phyloP scores from a whole-genome alignment of 2,113 vertebrate genomes.

The Illadopsis cleaveri region DNA sequence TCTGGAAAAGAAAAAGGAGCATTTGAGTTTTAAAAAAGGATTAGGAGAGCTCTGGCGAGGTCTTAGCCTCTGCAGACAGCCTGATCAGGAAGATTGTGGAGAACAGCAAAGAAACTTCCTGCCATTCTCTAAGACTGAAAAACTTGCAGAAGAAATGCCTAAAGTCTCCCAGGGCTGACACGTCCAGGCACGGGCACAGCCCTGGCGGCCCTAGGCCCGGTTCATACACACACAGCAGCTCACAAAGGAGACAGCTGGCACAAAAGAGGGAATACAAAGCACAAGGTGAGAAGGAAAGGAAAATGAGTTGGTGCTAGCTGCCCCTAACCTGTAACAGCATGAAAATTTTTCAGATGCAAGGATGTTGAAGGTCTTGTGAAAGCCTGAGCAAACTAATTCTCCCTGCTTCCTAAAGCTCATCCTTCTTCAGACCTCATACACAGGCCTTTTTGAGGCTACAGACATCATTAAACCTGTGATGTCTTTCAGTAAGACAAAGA shows the following conservation, averaged over 20 bases:
- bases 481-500: neutral
- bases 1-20: neutral
- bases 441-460: neutral
- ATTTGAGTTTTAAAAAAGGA: neutral
- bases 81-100: neutral
- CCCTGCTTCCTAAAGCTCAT: neutral
- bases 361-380: neutral
- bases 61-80: neutral
- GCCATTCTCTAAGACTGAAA: neutral
- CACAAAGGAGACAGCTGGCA: neutral
- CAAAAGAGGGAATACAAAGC: neutral
- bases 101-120: neutral
- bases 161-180: neutral
- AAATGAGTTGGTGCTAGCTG: rapidly evolving
- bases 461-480: neutral
- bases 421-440: neutral
- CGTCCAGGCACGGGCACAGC: neutral
- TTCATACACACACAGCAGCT: neutral
- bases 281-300: neutral
- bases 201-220: neutral
- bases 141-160: neutral
- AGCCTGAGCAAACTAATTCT: neutral
- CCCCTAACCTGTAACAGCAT: neutral
- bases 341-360: neutral
- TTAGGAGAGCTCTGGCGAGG: neutral